Evolutionary conservation across 2,113 vertebrate genomes (phyloP), one percentile per base, ranked within the genome.

Genomic region (Lethenteron camtschaticum): DNA sequence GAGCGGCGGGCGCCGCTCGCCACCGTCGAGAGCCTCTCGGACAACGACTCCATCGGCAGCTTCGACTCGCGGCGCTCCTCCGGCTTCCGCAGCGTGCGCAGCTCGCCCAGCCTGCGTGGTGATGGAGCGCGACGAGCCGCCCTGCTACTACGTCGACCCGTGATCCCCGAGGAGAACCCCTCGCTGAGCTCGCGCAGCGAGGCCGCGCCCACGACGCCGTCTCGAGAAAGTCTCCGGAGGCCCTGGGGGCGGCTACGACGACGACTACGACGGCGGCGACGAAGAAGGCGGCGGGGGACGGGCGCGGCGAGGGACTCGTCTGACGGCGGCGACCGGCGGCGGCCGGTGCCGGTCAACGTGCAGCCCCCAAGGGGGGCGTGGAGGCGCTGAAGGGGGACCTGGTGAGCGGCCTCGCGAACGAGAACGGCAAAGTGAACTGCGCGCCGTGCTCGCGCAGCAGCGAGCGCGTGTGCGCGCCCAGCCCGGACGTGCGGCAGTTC

Each of bases 141-240:
- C 80, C 72, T 84, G 82, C 12, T 99, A 96, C 79, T 87, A 89
- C 70, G 83, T 99, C 72, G 87, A 96, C 70, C 92, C 0, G 83
- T 81, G 8, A 96, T 96, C 74, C 92, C 92, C 0, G 92, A 96
- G 81, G 94, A 99, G 70, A 99, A 96, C 75, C 94, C 92, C 0
- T 96, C 92, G 57, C 83, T 96, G 70, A 96, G 92, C 81, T 96
- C 92, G 0, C 83, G 94, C 75, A 96, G 92, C 1, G 94, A 96
- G 80, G 84, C 96, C 71, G 82, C 96, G 75, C 86, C 85, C 88
- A 89, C 0, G 92, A 97, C 72, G 86, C 81, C 84, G 86, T 81
- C 80, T 89, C 85, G 83, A 86, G 84, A 78, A 79, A 78, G 76
- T 89, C 75, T 57, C 87, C 83, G 78, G 83, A 86, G 74, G 84